phyloP scores from a whole-genome alignment of 2,113 vertebrate species.

The Chelonoidis abingdonii region DNA sequence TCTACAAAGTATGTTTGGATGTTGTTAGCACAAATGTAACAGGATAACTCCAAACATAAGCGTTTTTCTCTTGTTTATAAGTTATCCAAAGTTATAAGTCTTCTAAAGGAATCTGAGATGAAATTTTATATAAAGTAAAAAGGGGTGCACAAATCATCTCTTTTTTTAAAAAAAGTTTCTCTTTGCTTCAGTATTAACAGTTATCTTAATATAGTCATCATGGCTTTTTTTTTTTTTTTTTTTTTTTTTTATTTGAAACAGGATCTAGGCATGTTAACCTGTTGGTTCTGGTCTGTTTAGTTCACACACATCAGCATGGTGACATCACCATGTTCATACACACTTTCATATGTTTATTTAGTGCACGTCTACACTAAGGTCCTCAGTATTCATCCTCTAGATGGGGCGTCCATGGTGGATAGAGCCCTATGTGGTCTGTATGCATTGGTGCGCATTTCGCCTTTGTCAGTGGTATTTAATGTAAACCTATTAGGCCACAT shows the following conservation, averaged over 20 bases:
- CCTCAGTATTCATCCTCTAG: neutral
- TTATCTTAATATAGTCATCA: neutral
- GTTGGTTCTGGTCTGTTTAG: neutral
- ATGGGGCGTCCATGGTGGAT: neutral
- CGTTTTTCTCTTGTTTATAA: neutral
- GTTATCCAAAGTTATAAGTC: neutral
- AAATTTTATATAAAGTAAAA: neutral
- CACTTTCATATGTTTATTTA: neutral
- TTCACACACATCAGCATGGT: neutral
- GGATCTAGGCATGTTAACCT: neutral
- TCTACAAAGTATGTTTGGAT: conserved; percentile 22
- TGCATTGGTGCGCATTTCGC: rapidly evolving
- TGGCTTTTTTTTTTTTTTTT: neutral
- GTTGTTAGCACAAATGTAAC: conserved; percentile 24
- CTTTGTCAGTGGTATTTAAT: neutral
- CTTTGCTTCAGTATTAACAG: neutral
- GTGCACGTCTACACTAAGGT: neutral
- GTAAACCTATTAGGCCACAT: neutral
- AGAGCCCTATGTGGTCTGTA: neutral
- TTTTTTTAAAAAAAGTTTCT: neutral
- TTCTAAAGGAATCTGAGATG: neutral
- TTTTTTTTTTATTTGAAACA: neutral
- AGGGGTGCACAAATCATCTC: neutral
- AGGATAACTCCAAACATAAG: neutral
- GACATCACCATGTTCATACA: neutral